Evolutionary conservation across 2,888 invertebrate genomes (phyloP), one percentile per base, ranked within the genome.

Genomic region (Labia minor): DNA sequence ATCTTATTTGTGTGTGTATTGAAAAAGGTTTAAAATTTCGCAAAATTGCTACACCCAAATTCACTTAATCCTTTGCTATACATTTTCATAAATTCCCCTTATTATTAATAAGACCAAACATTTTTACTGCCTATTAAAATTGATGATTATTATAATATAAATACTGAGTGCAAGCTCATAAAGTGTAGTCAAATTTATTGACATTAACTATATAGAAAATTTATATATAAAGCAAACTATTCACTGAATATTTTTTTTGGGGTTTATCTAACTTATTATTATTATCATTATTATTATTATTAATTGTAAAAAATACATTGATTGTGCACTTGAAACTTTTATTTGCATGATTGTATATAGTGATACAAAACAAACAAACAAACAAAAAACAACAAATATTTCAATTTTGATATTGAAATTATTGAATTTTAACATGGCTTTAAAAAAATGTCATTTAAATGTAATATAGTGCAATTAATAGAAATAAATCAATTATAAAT

Each of bases 301-400:
- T 67, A 65, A 68, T 64, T 62, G 61, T 63, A 19, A 63, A 66
- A n/a, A 26, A 18, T 66, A 66, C 64, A 68, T 33, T 68, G 64
- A 64, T 63, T 68, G 66, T 68, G 49, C 49, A 49, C 49, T 49
- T 49, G n/a, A 49, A 14, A 49, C 66, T 68, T 68, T 68, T 66
- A 66, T 66, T 66, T 68, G 68, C 68, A 68, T 68, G 64, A 63
- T 37, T 66, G 66, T 68, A 66, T 33, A 64, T 61, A 68, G 63
- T 49, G 49, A 49, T 49, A 49, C 2, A 49, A 10, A 33, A 33
- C 6, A 33, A 33, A 33, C 33, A 33, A 33, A 33, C 6, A 33
- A 21, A 61, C 61, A 21, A 33, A 64, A 21, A 65, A 16, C 37
- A 66, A 61, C 62, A 65, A 33, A 49, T 62, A 64, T 66, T 68